A percentile compares a stretch with the other conserved stretches of the same genome.
phyloP scores from a whole-genome alignment of 2,888 invertebrate species.

The Allygus modestus region DNA sequence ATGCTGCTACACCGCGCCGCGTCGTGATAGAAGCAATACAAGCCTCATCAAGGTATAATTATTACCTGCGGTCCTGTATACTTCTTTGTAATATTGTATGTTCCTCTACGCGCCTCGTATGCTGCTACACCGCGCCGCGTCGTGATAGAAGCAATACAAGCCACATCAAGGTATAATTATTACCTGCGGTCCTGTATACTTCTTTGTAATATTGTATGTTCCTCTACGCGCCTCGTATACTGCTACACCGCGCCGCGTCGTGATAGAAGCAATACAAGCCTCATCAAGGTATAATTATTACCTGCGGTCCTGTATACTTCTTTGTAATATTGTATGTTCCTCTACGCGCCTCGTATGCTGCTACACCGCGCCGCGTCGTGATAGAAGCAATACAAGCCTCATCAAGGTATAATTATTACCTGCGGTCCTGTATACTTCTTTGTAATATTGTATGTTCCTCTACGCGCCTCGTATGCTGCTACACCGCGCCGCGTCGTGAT shows the following conservation, averaged over 20 bases:
- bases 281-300: conserved; percentile 13
- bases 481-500: too few relatives aligned
- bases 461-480: neutral
- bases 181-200: conserved; percentile 3
- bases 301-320: conserved; percentile 3
- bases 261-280: too few relatives aligned
- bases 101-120: conserved; percentile 11
- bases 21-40: conserved; percentile 17
- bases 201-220: conserved; percentile 8
- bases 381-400: too few relatives aligned
- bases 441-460: conserved; percentile 8
- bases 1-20: neutral
- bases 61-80: neutral
- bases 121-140: neutral
- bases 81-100: conserved; percentile 22
- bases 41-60: conserved; percentile 30
- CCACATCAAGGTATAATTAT: conserved; percentile 16
- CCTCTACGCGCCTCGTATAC: conserved; percentile 1
- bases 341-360: neutral
- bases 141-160: too few relatives aligned
- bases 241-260: too few relatives aligned
- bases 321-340: conserved; percentile 8
- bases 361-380: too few relatives aligned
- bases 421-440: conserved; percentile 11
- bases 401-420: conserved; percentile 13